Base-by-base conservation (phyloP, 2,113 vertebrate genomes). In the Labeo rohita region DNA sequence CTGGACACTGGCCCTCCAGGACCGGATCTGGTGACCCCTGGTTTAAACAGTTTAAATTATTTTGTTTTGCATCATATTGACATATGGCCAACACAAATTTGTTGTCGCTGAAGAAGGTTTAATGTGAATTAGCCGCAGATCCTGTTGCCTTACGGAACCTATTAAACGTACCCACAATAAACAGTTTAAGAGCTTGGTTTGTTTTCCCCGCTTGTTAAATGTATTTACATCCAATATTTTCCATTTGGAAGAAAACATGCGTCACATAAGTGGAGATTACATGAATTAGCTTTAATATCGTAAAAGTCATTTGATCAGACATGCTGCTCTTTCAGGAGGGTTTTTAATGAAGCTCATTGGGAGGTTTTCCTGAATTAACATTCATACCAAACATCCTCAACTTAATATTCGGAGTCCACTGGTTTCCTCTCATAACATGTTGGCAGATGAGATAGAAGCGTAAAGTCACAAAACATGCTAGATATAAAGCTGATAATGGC, bases 131-230 rank as follows among this genome's bases (percentile, higher is more conserved):
- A 68, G 36, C 36, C 3, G 16, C 65, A 85, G 39, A 61, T 78
- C 34, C 66, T 43, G 86, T 43, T 50, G 75, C 72, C 56, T 50
- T 74, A 80, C 70, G 21, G 28, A 75, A 86, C 65, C 1, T 50
- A 63, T 78, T 47, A 81, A 77, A 56, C 39, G 2, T 10, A 77
- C 78, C 86, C 87, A 87, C 87, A 66, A 50, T 63, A 73, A 77
- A 83, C 84, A 52, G 8, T 91, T 85, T 79, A 84, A 86, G 49
- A 56, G 70, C 80, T 75, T n/a, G 88, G 82, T 79, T 82, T 84
- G 83, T 85, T 88, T 87, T 56, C 86, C 56, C n/a, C 34, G 23
- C 86, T 68, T 74, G 52, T 79, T 82, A 82, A 84, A 66, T 59
- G 54, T 82, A 21, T 49, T 73, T 83, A 72, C 9, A 47, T 45